Evolutionary conservation across 2,888 invertebrate genomes (phyloP), one percentile per base, ranked within the genome.

Genomic region (Stenurella melanura): DNA sequence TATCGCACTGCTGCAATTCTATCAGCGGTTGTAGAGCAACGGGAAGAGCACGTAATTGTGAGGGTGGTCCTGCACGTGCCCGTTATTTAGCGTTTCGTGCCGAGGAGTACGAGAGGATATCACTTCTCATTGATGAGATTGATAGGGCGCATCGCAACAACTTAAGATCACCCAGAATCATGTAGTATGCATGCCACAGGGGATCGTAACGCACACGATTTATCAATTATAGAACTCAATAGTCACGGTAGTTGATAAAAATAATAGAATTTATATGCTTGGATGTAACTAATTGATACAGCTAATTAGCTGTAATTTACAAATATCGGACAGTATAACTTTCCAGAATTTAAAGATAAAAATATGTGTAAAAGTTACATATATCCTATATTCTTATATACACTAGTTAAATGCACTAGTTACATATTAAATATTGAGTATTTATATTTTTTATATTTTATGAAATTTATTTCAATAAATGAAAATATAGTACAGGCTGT

Each of bases 31-130:
- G 58, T 18, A 17, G 58, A n/a, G 58, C n/a, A 19, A 38, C 17
- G 68, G 70, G 42, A 60, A 54, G 50, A 71, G 75, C 75, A 73
- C 75, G 73, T 78, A 78, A 78, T 80, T 63, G 77, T 54, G 78
- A 75, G 81, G 78, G 81, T 79, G 81, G 81, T 81, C 81, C 64
- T 77, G 78, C 79, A 81, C 81, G 81, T 81, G 81, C 77, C 78
- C 72, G 38, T 63, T 50, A 58, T 72, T 72, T 61, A 72, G 54
- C 18, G 54, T 50, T 63, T 12, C 54, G 72, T 18, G 61, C 63
- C 26, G 63, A 61, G 54, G 30, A 9, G 72, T 58, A 68, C 69
- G 74, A 80, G 80, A 76, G 79, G 79, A 61, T 80, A 82, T 82
- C 82, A 70, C 73, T 82, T 83, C 74, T 64, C 78, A 74, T 74